Evolutionary conservation across 2,888 invertebrate genomes (phyloP), one percentile per base, ranked within the genome.

Genomic region (Erannis defoliaria): DNA sequence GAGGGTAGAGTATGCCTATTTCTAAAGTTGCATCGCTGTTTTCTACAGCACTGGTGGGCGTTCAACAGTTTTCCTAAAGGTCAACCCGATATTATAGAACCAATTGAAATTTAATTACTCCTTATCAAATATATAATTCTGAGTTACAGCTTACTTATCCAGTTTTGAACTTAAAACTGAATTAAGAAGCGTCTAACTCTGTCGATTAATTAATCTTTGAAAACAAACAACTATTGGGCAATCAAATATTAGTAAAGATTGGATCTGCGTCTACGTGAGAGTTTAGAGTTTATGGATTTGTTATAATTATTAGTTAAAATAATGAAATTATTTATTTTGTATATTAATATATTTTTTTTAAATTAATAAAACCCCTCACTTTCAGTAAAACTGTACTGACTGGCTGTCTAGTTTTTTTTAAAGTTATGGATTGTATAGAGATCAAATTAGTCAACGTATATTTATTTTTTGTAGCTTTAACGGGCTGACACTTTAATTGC

Each of bases 161-260:
- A 50, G 19, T 43, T 49, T 49, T 18, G 6, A 56, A 40, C 40
- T 35, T 35, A 48, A 49, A 49, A 50, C 42, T 42, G 46, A 55
- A 55, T 55, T 55, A 40, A 56, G 33, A 42, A 55, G 38, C 37
- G 14, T 38, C 38, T 38, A 40, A 54, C 45, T 43, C 19, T 5
- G 21, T 50, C 33, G 16, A 49, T 55, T 55, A 50, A 45, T 50
- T 29, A 38, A 45, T 50, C 8, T 29, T 55, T 50, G 37, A 38
- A 51, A 54, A 48, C 48, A 46, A 45, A 49, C 51, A 46, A 46
- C 51, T 42, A 51, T 51, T 29, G 40, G 40, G 9, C 51, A 40
- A 18, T 26, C 40, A 49, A 55, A 61, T 51, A 18, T 55, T 61
- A 26, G 49, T 50, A 16, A 48, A 55, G 40, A 59, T 48, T 54